phyloP scores from a whole-genome alignment of 2,113 vertebrate genomes.

The Gallinago undulata region DNA sequence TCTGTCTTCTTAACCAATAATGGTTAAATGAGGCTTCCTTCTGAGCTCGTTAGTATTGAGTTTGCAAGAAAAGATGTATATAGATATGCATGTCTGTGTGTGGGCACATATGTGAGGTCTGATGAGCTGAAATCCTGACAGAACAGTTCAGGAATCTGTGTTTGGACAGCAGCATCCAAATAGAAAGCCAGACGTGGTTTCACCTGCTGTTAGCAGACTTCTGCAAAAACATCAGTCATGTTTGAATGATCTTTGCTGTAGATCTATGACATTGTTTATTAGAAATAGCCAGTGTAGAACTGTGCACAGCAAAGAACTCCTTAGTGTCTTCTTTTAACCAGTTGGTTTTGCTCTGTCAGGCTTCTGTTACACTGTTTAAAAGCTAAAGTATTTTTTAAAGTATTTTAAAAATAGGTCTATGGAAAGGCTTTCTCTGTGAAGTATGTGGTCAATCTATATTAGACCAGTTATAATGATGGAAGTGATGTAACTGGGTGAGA shows the following conservation, averaged over 20 bases:
- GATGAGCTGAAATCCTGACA: not conserved
- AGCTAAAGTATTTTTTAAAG: not conserved
- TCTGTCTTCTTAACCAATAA: not conserved
- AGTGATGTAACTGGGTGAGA: not conserved
- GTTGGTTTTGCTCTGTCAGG: not conserved
- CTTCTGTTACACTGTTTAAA: not conserved
- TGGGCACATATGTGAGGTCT: not conserved
- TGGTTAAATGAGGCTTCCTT: not conserved
- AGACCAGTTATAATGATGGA: not conserved
- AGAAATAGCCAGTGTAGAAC: not conserved
- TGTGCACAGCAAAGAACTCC: not conserved
- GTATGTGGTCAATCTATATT: not conserved
- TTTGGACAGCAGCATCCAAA: conserved; percentile 48
- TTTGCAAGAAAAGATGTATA: not conserved
- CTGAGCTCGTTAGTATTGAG: not conserved
- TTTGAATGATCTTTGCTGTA: not conserved
- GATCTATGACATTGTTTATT: not conserved
- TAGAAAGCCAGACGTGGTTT: not conserved
- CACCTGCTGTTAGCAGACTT: not conserved
- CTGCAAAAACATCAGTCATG: not conserved
- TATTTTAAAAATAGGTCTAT: not conserved
- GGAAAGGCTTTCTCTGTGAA: not conserved
- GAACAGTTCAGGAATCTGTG: conserved; percentile 31
- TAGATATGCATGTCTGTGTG: not conserved
- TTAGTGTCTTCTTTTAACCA: not conserved